Evolutionary conservation across 2,797 vertebrate genomes (phyloP), one percentile per base, ranked within the genome.

Genomic region (Acomys russatus): DNA sequence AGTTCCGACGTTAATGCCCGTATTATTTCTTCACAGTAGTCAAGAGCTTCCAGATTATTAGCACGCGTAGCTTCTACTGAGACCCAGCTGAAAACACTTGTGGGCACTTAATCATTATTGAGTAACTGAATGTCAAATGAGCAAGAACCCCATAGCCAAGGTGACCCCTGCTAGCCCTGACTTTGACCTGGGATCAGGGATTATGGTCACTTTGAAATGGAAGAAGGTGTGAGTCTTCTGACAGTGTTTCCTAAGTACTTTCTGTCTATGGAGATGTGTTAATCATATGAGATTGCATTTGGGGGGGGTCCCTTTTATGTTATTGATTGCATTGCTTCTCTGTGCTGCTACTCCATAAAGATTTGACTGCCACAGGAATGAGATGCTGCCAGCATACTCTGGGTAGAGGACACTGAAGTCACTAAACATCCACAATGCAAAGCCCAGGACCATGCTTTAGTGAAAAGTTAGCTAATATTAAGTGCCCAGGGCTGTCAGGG

Each of bases 401-500:
- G 30, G 64, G 71, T 2, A 25, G 88, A 88, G 23, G 44, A 17
- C 33, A 51, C 3, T 6, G 14, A 35, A 14, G 8, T 59, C 30
- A 22, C 20, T 38, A 10, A 88, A 11, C 1, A 17, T 11, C 25
- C 38, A 1, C 15, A 44, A 33, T 4, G 30, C 82, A 70, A 17
- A 38, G 61, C 28, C 6, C 8, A 49, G 18, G 1, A 22, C 10
- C 7, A n/a, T 2, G 3, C 20, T 28, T 14, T 7, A 35, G 14
- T 9, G 3, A 76, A 54, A 84, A 87, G 44, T 44, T 23, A 33
- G 49, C 38, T 2, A 6, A 61, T 15, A n/a, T 64, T 23, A 25
- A 22, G 54, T 14, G 4, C 20, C 15, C 59, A 71, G 4, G 0
- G 56, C 5, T 56, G 70, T n/a, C 0, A 3, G 51, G 6, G 12